phyloP scores from a whole-genome alignment of 2,797 vertebrate genomes.

The Fratercula arctica region DNA sequence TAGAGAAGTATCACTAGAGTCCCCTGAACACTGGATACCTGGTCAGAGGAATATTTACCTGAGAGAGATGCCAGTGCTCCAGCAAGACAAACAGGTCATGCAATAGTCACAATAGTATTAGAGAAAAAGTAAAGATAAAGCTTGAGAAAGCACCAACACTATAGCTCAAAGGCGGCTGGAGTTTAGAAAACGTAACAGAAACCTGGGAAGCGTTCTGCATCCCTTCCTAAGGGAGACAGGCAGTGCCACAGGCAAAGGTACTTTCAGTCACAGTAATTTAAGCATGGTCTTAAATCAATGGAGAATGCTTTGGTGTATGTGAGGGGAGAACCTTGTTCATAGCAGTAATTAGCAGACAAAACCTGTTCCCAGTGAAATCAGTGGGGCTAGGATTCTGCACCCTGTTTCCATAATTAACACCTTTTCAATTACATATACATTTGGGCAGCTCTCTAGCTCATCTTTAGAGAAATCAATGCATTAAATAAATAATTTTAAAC shows the following conservation, averaged over 20 bases:
- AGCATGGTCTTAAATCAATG: not conserved
- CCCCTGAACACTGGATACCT: not conserved
- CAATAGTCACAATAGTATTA: not conserved
- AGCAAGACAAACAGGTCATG: not conserved
- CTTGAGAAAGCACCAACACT: not conserved
- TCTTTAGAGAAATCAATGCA: not conserved
- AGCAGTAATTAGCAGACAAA: not conserved
- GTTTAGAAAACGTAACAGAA: not conserved
- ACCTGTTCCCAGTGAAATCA: not conserved
- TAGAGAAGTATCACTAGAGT: not conserved
- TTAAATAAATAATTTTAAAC: not conserved
- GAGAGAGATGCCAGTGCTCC: not conserved
- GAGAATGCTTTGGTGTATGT: not conserved
- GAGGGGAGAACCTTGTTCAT: not conserved
- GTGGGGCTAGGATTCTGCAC: not conserved
- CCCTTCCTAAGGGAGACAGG: not conserved
- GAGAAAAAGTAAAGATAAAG: not conserved
- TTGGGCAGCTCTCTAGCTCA: not conserved
- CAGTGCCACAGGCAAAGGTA: not conserved
- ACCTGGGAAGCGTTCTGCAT: not conserved
- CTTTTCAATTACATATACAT: not conserved
- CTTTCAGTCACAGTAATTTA: not conserved
- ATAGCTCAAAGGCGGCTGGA: not conserved
- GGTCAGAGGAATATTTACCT: not conserved
- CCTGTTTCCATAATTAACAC: not conserved